Evolutionary conservation across 2,113 vertebrate genomes (phyloP).

Genomic region (Limnothrissa miodon): DNA sequence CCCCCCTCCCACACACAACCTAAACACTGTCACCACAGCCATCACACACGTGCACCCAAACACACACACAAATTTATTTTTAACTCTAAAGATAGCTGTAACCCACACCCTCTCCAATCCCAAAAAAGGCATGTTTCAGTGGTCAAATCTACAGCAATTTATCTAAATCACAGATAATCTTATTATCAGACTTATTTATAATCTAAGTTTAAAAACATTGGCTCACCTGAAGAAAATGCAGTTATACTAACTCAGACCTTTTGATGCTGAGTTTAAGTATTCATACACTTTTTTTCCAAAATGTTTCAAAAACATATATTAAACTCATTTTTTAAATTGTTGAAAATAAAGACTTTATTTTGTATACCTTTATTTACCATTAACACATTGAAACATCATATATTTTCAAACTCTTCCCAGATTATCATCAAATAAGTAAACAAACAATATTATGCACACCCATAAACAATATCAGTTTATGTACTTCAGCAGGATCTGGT

Average conservation of each 20-base stretch:
- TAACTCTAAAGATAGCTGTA: conserved; percentile 62
- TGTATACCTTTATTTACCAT: background rate
- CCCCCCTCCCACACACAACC: background rate
- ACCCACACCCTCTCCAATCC: conserved; percentile 54
- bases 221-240: background rate
- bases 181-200: background rate
- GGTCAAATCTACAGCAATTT: background rate
- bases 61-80: conserved; percentile 58
- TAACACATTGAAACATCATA: background rate
- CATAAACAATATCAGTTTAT: background rate
- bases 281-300: background rate
- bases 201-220: background rate
- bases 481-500: background rate
- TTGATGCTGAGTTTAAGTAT: background rate
- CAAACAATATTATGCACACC: background rate
- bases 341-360: background rate
- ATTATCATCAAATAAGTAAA: background rate
- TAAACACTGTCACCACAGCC: background rate
- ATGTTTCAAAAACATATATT: background rate
- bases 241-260: background rate
- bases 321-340: background rate
- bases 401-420: background rate
- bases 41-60: background rate
- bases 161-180: background rate
- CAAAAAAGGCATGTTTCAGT: conserved; percentile 55